Conservation (phyloP, 2,113 vertebrate genomes). For the Ameiurus melas region DNA sequence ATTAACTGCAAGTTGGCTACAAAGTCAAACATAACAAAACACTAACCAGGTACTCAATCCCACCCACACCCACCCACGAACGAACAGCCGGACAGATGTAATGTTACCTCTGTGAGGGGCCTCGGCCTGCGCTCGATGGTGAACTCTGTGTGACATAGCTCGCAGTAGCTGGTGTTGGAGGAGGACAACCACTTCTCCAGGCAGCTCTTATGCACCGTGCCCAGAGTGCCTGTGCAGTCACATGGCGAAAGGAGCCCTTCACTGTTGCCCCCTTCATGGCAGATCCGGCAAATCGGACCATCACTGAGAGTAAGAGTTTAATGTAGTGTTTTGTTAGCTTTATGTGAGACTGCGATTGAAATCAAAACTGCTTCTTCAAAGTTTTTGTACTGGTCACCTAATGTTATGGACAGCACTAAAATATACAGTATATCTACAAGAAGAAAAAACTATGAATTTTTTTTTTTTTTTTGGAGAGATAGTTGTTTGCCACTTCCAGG, state of each 20-base stretch:
- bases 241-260: constrained; percentile 90
- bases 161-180: constrained; percentile 97
- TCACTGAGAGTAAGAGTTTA: constrained; percentile 72
- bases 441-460: not conserved
- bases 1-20: not conserved
- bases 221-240: constrained; percentile 90
- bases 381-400: not conserved
- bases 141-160: constrained; percentile 95
- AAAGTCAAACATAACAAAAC: not conserved
- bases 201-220: constrained; percentile 94
- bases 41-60: not conserved
- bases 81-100: not conserved
- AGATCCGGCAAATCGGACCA: constrained; percentile 95
- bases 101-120: constrained; percentile 88
- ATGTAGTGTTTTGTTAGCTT: not conserved
- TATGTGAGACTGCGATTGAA: not conserved
- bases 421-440: not conserved
- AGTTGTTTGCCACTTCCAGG: not conserved
- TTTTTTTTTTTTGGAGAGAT: not conserved
- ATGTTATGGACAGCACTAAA: not conserved
- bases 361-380: not conserved
- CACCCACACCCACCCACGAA: not conserved
- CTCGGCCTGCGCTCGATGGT: constrained; percentile 87
- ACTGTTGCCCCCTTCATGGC: constrained; percentile 86
- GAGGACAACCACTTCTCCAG: constrained; percentile 96